These are phyloP conservation scores for Ormyrus pomaceus DNA, from an alignment of 2,888 invertebrate species.

Conservation along the genomic window DNA sequence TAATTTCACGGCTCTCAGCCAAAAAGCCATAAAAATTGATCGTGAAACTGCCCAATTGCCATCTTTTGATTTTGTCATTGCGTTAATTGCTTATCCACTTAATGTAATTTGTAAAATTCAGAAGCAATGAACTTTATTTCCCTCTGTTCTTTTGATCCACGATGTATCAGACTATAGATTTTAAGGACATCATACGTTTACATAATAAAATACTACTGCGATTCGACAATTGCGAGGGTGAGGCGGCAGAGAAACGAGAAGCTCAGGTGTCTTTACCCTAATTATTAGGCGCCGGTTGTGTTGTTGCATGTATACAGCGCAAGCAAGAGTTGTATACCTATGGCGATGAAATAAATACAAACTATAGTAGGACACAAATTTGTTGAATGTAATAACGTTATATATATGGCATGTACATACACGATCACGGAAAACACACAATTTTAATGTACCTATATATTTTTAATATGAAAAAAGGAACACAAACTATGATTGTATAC, in stretches of 20 bases:
- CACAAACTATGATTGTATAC: constrained; percentile 48
- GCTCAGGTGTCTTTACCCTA: constrained; percentile 35
- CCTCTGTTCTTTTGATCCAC: constrained; percentile 29
- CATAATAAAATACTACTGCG: constrained; percentile 18
- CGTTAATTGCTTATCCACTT: constrained; percentile 14
- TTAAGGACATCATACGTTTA: constrained; percentile 21
- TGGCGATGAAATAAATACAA: constrained; percentile 5
- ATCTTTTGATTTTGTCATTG: not conserved
- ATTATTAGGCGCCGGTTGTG: constrained; percentile 1
- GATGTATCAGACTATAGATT: constrained; percentile 24
- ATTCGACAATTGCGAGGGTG: constrained; percentile 45
- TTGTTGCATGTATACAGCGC: constrained; percentile 16
- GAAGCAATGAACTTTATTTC: constrained; percentile 24
- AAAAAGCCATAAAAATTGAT: not conserved
- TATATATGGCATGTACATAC: constrained; percentile 63
- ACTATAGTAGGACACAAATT: constrained; percentile 37
- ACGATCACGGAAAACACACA: constrained; percentile 50
- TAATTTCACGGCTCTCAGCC: constrained; percentile 10
- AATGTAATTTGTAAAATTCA: not conserved
- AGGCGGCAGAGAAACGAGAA: not conserved
- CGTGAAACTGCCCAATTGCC: constrained; percentile 1
- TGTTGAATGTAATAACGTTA: constrained; percentile 49
- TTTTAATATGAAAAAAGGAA: constrained; percentile 45
- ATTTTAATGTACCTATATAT: constrained; percentile 54
- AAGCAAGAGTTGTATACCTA: constrained; percentile 3